A percentile compares a stretch with the other conserved stretches of the same genome.
Evolutionary conservation across 2,113 vertebrate genomes (phyloP).

Genomic region (Polypterus bichir): DNA sequence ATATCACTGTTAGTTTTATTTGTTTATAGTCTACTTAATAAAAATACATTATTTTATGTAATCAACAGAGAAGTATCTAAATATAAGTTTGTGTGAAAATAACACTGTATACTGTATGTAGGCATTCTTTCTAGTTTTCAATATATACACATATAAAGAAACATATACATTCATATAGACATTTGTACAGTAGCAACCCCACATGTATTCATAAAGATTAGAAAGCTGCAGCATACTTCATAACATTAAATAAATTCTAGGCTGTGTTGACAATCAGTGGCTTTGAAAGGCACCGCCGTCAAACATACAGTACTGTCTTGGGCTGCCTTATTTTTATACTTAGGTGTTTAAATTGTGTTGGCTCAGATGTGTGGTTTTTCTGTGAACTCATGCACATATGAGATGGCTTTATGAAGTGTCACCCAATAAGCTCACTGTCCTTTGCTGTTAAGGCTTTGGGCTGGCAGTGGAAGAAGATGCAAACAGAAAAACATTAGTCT

Average conservation of each 20-base stretch:
- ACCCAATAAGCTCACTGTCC: constrained; percentile 11
- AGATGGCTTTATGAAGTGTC: not conserved
- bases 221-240: constrained; percentile 24
- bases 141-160: constrained; percentile 42
- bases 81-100: constrained; percentile 49
- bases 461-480: too few species aligned
- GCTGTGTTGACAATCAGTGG: constrained; percentile 38
- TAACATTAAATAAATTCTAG: constrained; percentile 43
- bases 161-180: constrained; percentile 39
- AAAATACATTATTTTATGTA: constrained; percentile 26
- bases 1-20: constrained; percentile 42
- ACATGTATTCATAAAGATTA: constrained; percentile 29
- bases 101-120: constrained; percentile 46
- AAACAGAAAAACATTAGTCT: too few species aligned
- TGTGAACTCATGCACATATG: not conserved
- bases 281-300: constrained; percentile 27
- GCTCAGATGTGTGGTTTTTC: constrained; percentile 5
- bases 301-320: constrained; percentile 24
- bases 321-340: constrained; percentile 20
- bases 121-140: constrained; percentile 32
- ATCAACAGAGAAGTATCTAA: constrained; percentile 42
- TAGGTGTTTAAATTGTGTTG: constrained; percentile 18
- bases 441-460: too few species aligned
- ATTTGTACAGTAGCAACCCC: constrained; percentile 26
- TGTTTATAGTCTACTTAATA: constrained; percentile 40